Evolutionary conservation across 2,797 vertebrate species (phyloP), one percentile per base, ranked within the genome.

Genomic region (Geotrypetes seraphini): DNA sequence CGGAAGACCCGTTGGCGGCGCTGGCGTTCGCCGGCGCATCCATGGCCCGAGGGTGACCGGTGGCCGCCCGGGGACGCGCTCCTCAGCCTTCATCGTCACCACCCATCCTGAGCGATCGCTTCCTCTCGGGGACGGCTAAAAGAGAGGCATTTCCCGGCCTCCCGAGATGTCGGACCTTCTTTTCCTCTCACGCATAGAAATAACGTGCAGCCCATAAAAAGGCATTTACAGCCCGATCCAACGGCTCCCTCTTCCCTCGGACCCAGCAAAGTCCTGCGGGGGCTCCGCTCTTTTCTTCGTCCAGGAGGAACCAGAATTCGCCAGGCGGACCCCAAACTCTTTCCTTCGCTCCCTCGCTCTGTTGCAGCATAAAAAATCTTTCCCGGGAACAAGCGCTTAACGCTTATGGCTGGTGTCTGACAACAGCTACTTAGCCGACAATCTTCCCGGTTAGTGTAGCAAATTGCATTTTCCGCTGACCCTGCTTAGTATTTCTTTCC

Each of bases 181-280:
- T 19, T 20, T 12, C 29, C 19, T 16, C 5, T 16, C 12, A 30
- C 12, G 19, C 15, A 24, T 5, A 16, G n/a, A n/a, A n/a, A n/a
- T n/a, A n/a, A n/a, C n/a, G n/a, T n/a, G n/a, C n/a, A n/a, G n/a
- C 38, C 35, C 21, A 43, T 19, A 19, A 19, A 25, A 33, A 16
- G 24, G 21, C 20, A 7, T 22, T 27, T 35, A n/a, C 43, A 16
- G 15, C 31, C 29, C 34, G 36, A 31, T 22, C 28, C 16, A 25
- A 43, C 33, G 31, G 15, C 14, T 32, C 26, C 25, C 19, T 16
- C 22, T 39, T 28, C 12, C 20, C 31, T 35, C 39, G 43, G 22
- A 21, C 31, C 30, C 26, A 30, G n/a, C n/a, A 36, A 47, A 36
- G 28, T 46, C 36, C 30, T 33, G 35, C 30, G 46, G 43, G 43